Percentiles rank a stretch among this genome's conserved stretches.
Conservation (phyloP, 2,888 invertebrate species). For the Athalia cordata region DNA sequence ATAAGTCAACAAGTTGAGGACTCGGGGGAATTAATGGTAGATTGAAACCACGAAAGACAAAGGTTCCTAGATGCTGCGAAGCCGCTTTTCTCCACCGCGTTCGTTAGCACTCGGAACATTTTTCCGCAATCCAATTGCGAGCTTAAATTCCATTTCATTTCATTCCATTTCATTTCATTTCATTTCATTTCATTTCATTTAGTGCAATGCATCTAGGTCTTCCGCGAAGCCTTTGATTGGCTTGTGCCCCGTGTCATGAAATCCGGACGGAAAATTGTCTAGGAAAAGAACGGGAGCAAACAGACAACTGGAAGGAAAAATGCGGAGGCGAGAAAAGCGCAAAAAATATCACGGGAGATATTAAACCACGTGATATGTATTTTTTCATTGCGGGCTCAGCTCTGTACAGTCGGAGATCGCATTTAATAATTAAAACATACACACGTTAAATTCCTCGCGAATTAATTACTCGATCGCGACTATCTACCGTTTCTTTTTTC, state of each 20-base stretch:
- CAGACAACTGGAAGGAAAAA: slow-evolving; percentile 11
- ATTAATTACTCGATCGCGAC: not conserved
- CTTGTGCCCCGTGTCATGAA: slow-evolving; percentile 29
- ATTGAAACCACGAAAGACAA: slow-evolving; percentile 5
- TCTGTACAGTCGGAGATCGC: not conserved
- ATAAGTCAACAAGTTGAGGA: too few species aligned
- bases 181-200: slow-evolving; percentile 39
- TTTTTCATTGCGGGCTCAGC: not conserved
- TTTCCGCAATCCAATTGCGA: slow-evolving; percentile 32
- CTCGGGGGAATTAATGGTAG: not conserved
- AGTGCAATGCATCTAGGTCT: slow-evolving; percentile 36
- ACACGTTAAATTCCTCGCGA: not conserved
- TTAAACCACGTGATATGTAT: slow-evolving; percentile 11
- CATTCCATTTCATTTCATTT: slow-evolving; percentile 12
- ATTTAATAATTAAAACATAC: slow-evolving; percentile 2
- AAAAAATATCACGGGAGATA: slow-evolving; percentile 5
- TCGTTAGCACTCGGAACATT: slow-evolving; percentile 39
- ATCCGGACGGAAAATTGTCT: slow-evolving; percentile 27
- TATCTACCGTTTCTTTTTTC: not conserved
- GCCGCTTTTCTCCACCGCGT: slow-evolving; percentile 4
- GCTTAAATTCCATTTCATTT: slow-evolving; percentile 33
- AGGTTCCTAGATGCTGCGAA: slow-evolving; percentile 2
- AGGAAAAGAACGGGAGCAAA: not conserved
- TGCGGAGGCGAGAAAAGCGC: not conserved
- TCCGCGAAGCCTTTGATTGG: slow-evolving; percentile 35